phyloP scores from a whole-genome alignment of 2,113 vertebrate species.

The Hyaena hyaena region DNA sequence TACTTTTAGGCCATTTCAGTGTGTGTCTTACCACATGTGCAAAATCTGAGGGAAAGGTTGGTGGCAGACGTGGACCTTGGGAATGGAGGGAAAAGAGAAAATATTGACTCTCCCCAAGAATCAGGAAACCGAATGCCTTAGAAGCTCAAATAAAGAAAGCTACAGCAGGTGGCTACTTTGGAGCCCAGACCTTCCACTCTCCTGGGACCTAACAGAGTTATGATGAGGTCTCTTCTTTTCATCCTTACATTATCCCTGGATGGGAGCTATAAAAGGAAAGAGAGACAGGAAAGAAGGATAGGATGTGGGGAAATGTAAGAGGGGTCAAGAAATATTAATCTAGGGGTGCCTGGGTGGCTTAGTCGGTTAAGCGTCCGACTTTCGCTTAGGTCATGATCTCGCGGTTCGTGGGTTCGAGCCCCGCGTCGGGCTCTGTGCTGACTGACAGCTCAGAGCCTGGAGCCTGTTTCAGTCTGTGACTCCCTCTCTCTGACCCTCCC shows the following conservation, averaged over 20 bases:
- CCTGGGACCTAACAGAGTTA: not conserved
- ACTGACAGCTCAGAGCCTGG: too few species aligned
- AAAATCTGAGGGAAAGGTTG: not conserved
- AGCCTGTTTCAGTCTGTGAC: too few species aligned
- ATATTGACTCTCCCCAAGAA: not conserved
- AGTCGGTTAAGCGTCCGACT: too few species aligned
- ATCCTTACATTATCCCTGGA: not conserved
- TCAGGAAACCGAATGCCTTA: not conserved
- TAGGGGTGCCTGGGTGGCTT: too few species aligned
- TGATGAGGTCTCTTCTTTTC: not conserved
- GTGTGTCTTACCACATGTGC: rapidly evolving
- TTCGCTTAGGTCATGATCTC: too few species aligned
- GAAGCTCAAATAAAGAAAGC: not conserved
- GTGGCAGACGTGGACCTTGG: not conserved
- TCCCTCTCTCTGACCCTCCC: too few species aligned
- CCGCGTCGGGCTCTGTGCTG: too few species aligned
- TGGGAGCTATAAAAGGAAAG: not conserved
- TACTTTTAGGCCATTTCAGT: too few species aligned
- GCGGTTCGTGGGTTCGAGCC: too few species aligned
- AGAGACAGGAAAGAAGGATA: not conserved
- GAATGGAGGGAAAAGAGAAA: not conserved
- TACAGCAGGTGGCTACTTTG: not conserved
- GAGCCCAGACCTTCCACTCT: not conserved
- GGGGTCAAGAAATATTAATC: not conserved
- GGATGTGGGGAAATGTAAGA: not conserved